Evolutionary conservation across 2,888 invertebrate species (phyloP).

Genomic region (Entomobrya proxima): DNA sequence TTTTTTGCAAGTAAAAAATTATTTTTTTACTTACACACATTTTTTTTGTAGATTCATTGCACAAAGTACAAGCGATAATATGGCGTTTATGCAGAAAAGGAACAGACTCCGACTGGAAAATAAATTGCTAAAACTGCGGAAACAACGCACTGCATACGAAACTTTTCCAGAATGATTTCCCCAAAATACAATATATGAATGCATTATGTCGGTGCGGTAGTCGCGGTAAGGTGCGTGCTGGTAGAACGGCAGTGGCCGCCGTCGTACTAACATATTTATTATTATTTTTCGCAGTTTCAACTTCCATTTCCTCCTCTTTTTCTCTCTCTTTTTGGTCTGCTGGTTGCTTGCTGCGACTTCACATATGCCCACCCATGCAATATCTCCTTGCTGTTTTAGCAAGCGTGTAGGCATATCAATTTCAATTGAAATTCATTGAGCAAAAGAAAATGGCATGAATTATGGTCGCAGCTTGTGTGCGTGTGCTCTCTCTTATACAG

Average conservation of each 20-base stretch:
- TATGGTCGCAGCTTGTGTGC: background rate
- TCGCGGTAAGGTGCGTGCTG: background rate
- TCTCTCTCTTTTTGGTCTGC: background rate
- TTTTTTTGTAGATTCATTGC: no score
- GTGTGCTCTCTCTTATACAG: no score
- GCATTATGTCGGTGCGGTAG: background rate
- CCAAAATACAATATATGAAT: background rate
- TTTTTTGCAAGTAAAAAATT: background rate
- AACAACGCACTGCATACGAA: no score
- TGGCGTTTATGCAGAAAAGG: no score
- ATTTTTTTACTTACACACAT: no score
- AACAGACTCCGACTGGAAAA: no score
- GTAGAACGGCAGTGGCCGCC: no score
- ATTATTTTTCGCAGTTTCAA: conserved; percentile 11
- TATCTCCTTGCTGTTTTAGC: background rate
- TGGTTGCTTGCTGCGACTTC: background rate
- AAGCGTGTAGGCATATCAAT: background rate
- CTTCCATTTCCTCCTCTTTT: conserved; percentile 14
- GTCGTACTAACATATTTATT: background rate
- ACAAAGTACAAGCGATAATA: no score
- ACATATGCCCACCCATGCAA: background rate
- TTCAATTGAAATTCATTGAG: conserved; percentile 26
- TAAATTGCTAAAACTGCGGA: no score
- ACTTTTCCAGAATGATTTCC: no score
- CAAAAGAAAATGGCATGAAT: conserved; percentile 20